Evolutionary conservation across 2,113 vertebrate species (phyloP), one percentile per base, ranked within the genome.

Genomic region (Malurus elegans): DNA sequence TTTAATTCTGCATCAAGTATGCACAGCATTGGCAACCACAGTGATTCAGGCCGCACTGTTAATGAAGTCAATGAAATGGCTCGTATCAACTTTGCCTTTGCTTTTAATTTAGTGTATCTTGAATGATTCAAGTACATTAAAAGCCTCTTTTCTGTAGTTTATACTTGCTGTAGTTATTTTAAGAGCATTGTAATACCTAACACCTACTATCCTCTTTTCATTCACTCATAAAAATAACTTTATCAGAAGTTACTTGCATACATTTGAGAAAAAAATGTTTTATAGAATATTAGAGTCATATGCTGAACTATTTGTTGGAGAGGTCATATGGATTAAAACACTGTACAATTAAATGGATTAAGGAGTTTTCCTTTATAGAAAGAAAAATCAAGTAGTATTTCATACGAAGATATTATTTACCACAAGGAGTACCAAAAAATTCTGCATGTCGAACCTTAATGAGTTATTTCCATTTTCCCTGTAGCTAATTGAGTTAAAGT

Each of bases 401-500:
- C 25, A 56, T 42, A 25, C 40, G 57, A 91, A 79, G 28, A 72
- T 29, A 24, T 34, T 40, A 78, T 10, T 89, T 86, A 64, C 11
- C 66, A 8, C 54, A 80, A 80, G 31, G 62, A 76, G 24, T 40
- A 65, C 56, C 65, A 53, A 60, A 31, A 60, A 86, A 83, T 72
- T 61, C 71, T 51, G 34, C 38, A 15, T 78, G 60, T 45, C 32
- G 70, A 70, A 57, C 60, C 38, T 80, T 71, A 75, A 76, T 76
- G 21, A 88, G 9, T 67, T 74, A 66, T 60, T 93, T 88, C 20
- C 65, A 45, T 71, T 97, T 95, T 88, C 38, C 56, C 72, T 87
- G 47, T 92, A 98, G 98, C 85, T 98, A n/a, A 99, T 99, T 94
- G 99, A 99, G 91, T 89, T 99, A 71, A 99, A 98, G 92, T 99